These are phyloP conservation scores for Mechanitis messenoides DNA, from an alignment of 2,888 invertebrate genomes.

Conservation along the genomic window DNA sequence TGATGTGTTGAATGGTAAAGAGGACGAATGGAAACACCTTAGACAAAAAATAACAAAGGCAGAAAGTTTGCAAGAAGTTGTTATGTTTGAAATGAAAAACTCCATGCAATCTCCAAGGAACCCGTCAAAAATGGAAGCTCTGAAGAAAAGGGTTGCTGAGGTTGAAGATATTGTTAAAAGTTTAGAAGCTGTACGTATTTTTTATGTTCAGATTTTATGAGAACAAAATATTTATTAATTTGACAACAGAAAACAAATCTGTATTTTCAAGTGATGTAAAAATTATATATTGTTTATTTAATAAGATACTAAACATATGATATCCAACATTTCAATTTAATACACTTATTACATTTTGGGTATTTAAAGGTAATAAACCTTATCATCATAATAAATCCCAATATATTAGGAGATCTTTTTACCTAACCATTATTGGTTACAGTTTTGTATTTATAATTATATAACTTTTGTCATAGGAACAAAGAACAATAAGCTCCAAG, in stretches of 20 bases:
- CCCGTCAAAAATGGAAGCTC: constrained; percentile 77
- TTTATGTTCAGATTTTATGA: background rate
- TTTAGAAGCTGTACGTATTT: constrained; percentile 48
- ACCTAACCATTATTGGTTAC: too few relatives aligned
- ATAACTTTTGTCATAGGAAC: constrained; percentile 47
- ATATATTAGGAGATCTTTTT: too few relatives aligned
- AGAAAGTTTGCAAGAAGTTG: constrained; percentile 72
- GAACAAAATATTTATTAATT: too few relatives aligned
- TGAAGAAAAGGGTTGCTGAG: constrained; percentile 78
- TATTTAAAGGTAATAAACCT: too few relatives aligned
- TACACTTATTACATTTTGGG: too few relatives aligned
- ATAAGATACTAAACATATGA: too few relatives aligned
- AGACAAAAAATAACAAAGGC: constrained; percentile 74
- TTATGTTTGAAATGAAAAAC: constrained; percentile 71
- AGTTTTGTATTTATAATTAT: too few relatives aligned
- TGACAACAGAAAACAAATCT: too few relatives aligned
- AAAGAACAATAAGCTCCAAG: constrained; percentile 62
- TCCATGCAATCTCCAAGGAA: constrained; percentile 70
- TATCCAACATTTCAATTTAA: too few relatives aligned
- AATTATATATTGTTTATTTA: too few relatives aligned
- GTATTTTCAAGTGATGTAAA: too few relatives aligned
- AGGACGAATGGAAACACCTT: constrained; percentile 74
- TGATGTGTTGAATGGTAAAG: constrained; percentile 68
- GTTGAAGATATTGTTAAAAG: constrained; percentile 74
- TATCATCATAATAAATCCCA: too few relatives aligned